Evolutionary conservation across 1,140 invertebrate genomes (phyloP).

Genomic region (Plutomurus gul): DNA sequence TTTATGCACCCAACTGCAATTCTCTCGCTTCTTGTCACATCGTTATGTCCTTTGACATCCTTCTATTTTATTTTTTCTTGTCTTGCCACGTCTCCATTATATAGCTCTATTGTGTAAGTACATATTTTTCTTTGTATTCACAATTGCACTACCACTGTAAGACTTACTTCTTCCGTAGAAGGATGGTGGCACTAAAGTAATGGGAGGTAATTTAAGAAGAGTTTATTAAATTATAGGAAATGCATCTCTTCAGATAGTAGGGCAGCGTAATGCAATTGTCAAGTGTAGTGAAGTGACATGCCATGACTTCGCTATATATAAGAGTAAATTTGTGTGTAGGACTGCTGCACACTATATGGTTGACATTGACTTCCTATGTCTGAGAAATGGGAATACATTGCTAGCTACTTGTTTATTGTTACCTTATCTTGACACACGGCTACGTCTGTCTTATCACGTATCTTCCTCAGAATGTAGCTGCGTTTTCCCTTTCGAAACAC

Average conservation of each 20-base stretch:
- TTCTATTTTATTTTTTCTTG: constrained; percentile 8
- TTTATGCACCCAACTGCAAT: constrained; percentile 37
- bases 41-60: constrained; percentile 21
- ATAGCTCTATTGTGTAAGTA: too few relatives aligned
- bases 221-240: neutral
- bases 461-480: neutral
- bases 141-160: neutral
- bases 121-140: too few relatives aligned
- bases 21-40: constrained; percentile 4
- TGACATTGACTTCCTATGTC: too few relatives aligned
- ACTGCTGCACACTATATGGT: neutral
- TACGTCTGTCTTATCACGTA: constrained; percentile 19
- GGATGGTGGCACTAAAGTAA: too few relatives aligned
- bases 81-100: neutral
- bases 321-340: neutral
- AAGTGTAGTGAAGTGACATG: neutral
- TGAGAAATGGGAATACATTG: too few relatives aligned
- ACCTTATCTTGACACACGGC: constrained; percentile 19
- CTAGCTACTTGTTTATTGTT: constrained; percentile 1
- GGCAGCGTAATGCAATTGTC: neutral
- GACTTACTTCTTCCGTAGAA: too few relatives aligned
- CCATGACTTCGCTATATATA: neutral
- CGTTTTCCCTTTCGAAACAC: neutral
- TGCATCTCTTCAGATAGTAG: neutral
- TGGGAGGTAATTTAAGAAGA: too few relatives aligned